phyloP scores from a whole-genome alignment of 1,140 invertebrate species.

The Hycleus phaleratus region DNA sequence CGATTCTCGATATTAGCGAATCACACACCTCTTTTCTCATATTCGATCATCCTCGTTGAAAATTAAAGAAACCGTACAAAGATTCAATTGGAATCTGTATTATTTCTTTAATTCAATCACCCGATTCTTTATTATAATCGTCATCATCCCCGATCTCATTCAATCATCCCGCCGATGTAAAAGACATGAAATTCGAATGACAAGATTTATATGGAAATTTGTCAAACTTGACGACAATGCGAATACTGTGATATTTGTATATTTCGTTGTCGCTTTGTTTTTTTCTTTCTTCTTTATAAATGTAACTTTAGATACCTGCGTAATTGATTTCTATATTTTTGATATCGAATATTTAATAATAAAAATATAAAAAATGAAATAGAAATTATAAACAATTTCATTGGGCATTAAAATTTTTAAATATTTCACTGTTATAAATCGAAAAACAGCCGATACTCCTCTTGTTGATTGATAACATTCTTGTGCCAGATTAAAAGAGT shows the following conservation, averaged over 20 bases:
- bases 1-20: constrained; percentile 6
- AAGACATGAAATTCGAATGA: too few relatives aligned
- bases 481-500: background rate
- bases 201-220: too few relatives aligned
- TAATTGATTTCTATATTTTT: constrained; percentile 27
- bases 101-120: too few relatives aligned
- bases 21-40: too few relatives aligned
- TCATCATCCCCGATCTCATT: too few relatives aligned
- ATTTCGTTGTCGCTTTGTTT: constrained; percentile 24
- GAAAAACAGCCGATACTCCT: background rate
- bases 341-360: constrained; percentile 22
- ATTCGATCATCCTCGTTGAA: too few relatives aligned
- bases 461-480: background rate
- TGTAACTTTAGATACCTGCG: constrained; percentile 18
- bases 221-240: constrained; percentile 15
- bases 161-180: too few relatives aligned
- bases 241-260: constrained; percentile 32
- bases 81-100: too few relatives aligned
- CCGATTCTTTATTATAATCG: too few relatives aligned
- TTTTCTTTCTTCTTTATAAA: constrained; percentile 14
- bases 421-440: background rate
- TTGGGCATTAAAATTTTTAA: constrained; percentile 19
- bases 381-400: constrained; percentile 7
- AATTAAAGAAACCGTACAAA: too few relatives aligned
- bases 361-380: background rate